phyloP scores from a whole-genome alignment of 2,113 vertebrate genomes.

The Ifrita kowaldi region DNA sequence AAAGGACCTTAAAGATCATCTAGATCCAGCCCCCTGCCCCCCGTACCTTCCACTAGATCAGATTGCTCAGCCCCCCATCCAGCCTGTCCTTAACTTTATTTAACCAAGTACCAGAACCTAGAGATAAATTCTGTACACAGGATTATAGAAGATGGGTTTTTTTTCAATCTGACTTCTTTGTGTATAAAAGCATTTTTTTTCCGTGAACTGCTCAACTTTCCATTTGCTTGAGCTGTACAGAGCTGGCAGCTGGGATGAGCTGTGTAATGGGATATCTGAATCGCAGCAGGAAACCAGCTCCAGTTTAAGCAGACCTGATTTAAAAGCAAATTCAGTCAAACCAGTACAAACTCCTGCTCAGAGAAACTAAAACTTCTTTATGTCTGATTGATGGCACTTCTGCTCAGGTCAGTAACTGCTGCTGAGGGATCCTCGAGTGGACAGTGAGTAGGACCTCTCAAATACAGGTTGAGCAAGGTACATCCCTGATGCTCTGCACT shows the following conservation, averaged over 20 bases:
- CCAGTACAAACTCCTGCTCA: not conserved
- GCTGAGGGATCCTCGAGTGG: not conserved
- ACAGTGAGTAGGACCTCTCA: not conserved
- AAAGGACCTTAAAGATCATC: not conserved
- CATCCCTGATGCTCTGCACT: not conserved
- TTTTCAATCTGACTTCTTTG: not conserved
- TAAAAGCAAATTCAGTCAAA: not conserved
- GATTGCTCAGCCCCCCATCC: not conserved
- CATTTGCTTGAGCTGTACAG: not conserved
- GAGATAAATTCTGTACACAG: not conserved
- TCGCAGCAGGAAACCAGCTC: not conserved
- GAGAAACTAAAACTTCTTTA: not conserved
- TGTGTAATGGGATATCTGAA: slow-evolving; percentile 46
- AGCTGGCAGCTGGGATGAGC: slow-evolving; percentile 27
- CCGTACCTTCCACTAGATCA: not conserved
- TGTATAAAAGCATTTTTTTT: slow-evolving; percentile 1
- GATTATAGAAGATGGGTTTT: not conserved
- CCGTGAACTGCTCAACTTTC: slow-evolving; percentile 21
- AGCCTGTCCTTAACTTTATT: not conserved
- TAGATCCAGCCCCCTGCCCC: not conserved
- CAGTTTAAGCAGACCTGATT: not conserved
- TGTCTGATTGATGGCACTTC: not conserved
- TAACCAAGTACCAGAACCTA: not conserved
- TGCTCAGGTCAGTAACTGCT: not conserved
- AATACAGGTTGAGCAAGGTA: fast-evolving